phyloP scores from a whole-genome alignment of 1,140 invertebrate genomes.

The Neodiprion fabricii region DNA sequence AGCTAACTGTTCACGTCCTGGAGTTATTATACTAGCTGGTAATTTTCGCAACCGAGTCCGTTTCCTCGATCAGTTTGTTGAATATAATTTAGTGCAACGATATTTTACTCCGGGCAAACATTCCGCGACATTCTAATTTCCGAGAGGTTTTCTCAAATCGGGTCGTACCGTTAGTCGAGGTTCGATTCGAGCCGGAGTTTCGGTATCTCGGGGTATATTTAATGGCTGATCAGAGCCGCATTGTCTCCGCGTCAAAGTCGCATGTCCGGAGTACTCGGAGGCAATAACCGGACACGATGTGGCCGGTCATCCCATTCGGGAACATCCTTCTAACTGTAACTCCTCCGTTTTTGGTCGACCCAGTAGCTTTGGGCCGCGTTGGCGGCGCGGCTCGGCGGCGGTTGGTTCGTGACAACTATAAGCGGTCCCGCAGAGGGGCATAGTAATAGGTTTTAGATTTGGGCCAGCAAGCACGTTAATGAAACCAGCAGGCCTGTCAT shows the following conservation, averaged over 20 bases:
- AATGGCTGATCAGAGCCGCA: neutral
- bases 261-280: neutral
- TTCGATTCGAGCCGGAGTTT: neutral
- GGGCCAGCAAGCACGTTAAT: neutral
- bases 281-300: neutral
- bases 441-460: neutral
- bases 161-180: too few relatives aligned
- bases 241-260: neutral
- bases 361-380: neutral
- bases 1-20: too few relatives aligned
- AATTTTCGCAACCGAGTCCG: too few relatives aligned
- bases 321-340: conserved; percentile 7
- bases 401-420: neutral
- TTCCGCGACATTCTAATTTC: too few relatives aligned
- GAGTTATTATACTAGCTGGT: too few relatives aligned
- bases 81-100: too few relatives aligned
- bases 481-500: neutral
- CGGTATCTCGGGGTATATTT: neutral
- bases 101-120: too few relatives aligned
- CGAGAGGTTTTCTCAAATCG: too few relatives aligned
- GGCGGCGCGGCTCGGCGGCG: too few relatives aligned
- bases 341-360: neutral
- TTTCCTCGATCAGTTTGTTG: too few relatives aligned
- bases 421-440: neutral
- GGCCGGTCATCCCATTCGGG: neutral